Evolutionary conservation across 1,140 invertebrate genomes (phyloP), one percentile per base, ranked within the genome.

Genomic region (Brachionus koreanus): DNA sequence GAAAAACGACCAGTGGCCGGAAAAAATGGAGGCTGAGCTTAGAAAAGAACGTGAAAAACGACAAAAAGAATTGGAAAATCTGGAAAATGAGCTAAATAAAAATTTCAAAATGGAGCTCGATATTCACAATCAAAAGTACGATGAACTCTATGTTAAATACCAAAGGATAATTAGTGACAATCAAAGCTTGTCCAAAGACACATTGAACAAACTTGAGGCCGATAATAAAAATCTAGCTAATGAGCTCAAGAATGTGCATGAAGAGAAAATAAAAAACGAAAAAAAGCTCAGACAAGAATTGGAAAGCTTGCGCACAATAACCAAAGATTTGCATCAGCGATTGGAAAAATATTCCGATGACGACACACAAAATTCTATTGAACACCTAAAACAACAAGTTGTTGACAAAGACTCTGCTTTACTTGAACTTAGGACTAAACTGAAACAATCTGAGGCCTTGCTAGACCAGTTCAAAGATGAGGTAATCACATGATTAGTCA

Each of bases 241-340:
- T 5, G 35, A 82, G 23, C 25, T 79, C 12, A 79, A 65, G 16
- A 65, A 69, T 67, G 39, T 82, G 5, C 57, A 65, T 10, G 57
- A 82, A 16, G 57, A 82, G n/a, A 82, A 82, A 23, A 35, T 82
- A 23, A 82, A 49, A 10, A 82, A 69, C n/a, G 57, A 82, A 69
- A 82, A 67, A 65, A 67, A 65, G 33, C 35, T 82, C 1, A 65
- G 35, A 67, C 13, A 42, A 82, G 79, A 82, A n/a, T 0, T 82
- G 33, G 79, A 82, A 23, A 82, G 42, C 16, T 82, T 82, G 29
- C 16, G 61, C 7, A 7, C 33, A 33, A 42, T 82, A 43, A 43
- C 39, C 12, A 82, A 82, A 82, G 79, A 82, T 42, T 69, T 82
- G 29, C 79, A 82, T 82, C 57, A 82, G 42, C 12, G 43, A 52